Evolutionary conservation across 2,113 vertebrate genomes (phyloP).

Genomic region (Albula glossodonta): DNA sequence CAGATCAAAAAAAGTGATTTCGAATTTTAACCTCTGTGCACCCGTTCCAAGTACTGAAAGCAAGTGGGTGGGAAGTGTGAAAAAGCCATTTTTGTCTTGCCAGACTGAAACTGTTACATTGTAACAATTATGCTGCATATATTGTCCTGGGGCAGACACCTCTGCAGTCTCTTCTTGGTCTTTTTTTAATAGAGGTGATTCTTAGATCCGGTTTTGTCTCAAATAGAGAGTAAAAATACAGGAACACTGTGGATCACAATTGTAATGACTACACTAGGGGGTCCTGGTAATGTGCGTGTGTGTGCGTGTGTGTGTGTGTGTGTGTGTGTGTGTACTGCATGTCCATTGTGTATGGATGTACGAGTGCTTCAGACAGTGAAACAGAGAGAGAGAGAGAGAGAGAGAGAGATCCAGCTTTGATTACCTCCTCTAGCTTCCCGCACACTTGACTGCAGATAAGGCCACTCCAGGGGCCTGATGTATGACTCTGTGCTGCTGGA

Average conservation of each 20-base stretch:
- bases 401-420: background rate
- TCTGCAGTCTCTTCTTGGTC: background rate
- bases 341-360: too few species aligned
- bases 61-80: background rate
- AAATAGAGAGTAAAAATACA: background rate
- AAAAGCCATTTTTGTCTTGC: background rate
- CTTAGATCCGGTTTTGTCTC: background rate
- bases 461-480: background rate
- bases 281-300: background rate
- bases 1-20: background rate
- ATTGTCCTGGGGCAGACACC: background rate
- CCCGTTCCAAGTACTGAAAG: background rate
- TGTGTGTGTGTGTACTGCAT: background rate
- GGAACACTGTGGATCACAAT: background rate
- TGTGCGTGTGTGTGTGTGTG: background rate
- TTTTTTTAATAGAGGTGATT: background rate
- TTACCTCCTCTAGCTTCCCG: background rate
- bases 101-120: background rate
- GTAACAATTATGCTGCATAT: background rate
- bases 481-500: background rate
- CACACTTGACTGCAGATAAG: constrained; percentile 1
- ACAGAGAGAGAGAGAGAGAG: background rate
- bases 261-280: background rate
- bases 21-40: background rate
- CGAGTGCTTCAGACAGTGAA: background rate